Conservation (phyloP, 2,113 vertebrate species). For the Sinocyclocheilus maitianheensis region DNA sequence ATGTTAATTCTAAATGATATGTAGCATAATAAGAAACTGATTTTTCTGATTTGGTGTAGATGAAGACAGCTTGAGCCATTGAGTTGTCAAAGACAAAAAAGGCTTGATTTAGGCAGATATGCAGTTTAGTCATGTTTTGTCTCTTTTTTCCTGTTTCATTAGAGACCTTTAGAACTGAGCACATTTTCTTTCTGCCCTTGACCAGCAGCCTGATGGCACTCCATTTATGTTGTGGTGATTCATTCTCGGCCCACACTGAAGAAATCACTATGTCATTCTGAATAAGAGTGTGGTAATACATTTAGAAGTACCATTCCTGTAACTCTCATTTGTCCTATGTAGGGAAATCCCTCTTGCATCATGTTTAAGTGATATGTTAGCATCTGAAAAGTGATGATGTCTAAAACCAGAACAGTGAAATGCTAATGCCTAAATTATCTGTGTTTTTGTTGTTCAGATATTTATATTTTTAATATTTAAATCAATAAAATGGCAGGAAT, state of each 20-base stretch:
- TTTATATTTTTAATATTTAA: background rate
- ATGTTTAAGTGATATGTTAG: background rate
- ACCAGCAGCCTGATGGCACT: background rate
- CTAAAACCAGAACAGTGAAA: slow-evolving; percentile 4
- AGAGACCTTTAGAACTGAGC: background rate
- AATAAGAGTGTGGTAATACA: background rate
- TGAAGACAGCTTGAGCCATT: background rate
- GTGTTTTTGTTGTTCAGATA: slow-evolving; percentile 4
- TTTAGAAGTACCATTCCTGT: background rate
- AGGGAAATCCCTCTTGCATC: background rate
- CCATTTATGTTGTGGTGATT: slow-evolving; percentile 10
- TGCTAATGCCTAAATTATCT: background rate
- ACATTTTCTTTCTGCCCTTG: slow-evolving; percentile 5
- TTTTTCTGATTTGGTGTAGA: background rate
- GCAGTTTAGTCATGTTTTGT: background rate
- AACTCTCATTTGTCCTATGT: background rate
- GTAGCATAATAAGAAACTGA: background rate
- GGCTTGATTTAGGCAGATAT: background rate
- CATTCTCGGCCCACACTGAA: slow-evolving; percentile 1
- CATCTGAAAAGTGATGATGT: background rate
- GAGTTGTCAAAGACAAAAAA: background rate
- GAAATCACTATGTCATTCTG: slow-evolving; percentile 21
- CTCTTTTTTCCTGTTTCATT: slow-evolving; percentile 30
- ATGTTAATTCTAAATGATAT: background rate
- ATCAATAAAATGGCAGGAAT: slow-evolving; percentile 15